Percentiles rank a stretch among this genome's conserved stretches.
Evolutionary conservation across 2,113 vertebrate species (phyloP).

Genomic region (Ictidomys tridecemlineatus): DNA sequence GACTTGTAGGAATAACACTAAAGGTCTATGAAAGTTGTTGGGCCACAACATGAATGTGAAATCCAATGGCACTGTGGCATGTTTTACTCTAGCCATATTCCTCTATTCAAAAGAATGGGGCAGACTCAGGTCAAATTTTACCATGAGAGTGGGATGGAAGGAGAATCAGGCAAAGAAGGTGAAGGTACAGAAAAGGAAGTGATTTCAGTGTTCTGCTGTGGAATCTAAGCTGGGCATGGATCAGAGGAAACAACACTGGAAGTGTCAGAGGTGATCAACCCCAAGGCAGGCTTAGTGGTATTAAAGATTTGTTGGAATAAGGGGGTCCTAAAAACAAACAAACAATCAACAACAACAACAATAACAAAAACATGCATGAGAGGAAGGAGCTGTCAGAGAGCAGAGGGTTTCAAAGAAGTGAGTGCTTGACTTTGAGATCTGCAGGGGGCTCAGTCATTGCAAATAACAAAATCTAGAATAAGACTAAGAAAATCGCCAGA

Average conservation of each 20-base stretch:
- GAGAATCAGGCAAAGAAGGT: neutral
- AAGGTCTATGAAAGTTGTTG: neutral
- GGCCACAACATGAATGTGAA: neutral
- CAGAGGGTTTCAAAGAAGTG: neutral
- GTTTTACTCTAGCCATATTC: neutral
- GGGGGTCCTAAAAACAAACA: no score
- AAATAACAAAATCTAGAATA: neutral
- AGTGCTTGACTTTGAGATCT: neutral
- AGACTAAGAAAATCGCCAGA: neutral
- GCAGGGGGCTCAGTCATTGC: neutral
- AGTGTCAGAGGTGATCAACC: neutral
- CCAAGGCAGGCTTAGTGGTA: neutral
- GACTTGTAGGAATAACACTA: neutral
- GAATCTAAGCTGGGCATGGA: neutral
- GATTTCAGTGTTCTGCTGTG: neutral
- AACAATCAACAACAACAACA: no score
- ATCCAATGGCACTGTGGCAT: neutral
- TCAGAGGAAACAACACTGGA: neutral
- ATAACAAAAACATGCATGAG: no score
- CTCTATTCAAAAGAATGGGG: neutral
- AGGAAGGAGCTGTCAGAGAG: neutral
- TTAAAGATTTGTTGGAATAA: no score
- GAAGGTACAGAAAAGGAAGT: neutral
- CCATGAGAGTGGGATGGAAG: neutral
- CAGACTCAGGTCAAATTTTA: neutral